Evolutionary conservation across 2,888 invertebrate species (phyloP), one percentile per base, ranked within the genome.

Genomic region (Trachelus iudaicus): DNA sequence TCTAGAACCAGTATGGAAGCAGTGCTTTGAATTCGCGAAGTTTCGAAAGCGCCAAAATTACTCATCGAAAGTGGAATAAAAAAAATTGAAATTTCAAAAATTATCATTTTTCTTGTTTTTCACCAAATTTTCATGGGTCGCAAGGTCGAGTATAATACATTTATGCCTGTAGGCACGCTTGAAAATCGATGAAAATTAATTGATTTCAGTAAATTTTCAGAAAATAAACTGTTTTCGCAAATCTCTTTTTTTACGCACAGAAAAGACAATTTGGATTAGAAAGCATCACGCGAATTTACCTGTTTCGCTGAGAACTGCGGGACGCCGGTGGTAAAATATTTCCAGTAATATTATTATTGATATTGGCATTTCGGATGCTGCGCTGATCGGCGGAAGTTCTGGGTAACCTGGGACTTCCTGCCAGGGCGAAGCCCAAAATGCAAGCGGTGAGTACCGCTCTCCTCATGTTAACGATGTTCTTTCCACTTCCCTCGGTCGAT

Each of bases 371-470:
- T 75, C 89, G 87, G 35, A 87, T 88, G 82, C 88, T 89, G 73
- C 90, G 89, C 79, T 90, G 89, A 81, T 90, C 90, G 37, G 90
- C 90, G 81, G 90, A 90, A 81, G 90, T 90, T 81, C 90, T 86
- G 68, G 90, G 90, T 69, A 90, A 82, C 81, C 90, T 87, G 75
- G 90, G 89, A 87, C 90, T 90, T 82, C 88, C 90, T 75, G 89
- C 90, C 34, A 73, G 73, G 68, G 69, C 79, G 75, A 90, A 83
- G 83, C 90, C 88, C 82, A 90, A 81, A 79, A 89, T 81, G 83
- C 89, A 90, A 85, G 87, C 87, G 86, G 87, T 82, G 75, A 90
- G 77, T 80, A 89, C 87, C 85, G 86, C 85, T 82, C 85, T 87
- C 84, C 86, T 88, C 90, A 90, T 90, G 40, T 40, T 40, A 40